Evolutionary conservation across 2,797 vertebrate species (phyloP).

Genomic region (Helicolenus hilgendorfi): DNA sequence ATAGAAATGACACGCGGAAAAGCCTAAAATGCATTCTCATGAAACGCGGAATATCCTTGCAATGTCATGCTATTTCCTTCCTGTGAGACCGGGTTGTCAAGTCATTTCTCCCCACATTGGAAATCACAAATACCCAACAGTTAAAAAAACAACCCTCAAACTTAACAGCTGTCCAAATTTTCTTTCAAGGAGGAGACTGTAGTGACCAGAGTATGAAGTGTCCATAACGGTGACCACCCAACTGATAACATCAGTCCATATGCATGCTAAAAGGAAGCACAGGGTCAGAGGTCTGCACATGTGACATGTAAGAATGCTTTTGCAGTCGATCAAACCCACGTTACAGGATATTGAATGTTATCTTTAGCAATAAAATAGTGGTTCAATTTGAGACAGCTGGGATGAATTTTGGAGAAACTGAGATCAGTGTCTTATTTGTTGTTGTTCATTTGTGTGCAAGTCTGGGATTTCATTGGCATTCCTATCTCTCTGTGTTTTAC

Average conservation of each 20-base stretch:
- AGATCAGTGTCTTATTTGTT: constrained; percentile 66
- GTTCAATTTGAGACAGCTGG: constrained; percentile 72
- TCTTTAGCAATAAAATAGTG: constrained; percentile 68
- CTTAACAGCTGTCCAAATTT: neutral
- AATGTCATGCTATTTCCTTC: no score
- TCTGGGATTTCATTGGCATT: constrained; percentile 53
- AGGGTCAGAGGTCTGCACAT: constrained; percentile 37
- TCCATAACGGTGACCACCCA: constrained; percentile 38
- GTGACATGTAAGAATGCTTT: constrained; percentile 73
- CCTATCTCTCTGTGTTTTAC: constrained; percentile 8
- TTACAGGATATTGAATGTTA: constrained; percentile 75
- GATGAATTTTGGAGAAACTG: constrained; percentile 67
- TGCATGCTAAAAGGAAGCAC: constrained; percentile 26
- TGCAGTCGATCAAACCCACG: constrained; percentile 66
- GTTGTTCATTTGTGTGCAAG: constrained; percentile 59
- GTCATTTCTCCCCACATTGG: neutral
- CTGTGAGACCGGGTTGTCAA: no score
- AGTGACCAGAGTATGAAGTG: neutral
- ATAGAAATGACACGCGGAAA: no score
- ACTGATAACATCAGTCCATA: constrained; percentile 46
- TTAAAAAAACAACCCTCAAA: neutral
- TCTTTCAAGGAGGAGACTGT: neutral
- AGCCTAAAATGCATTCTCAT: no score
- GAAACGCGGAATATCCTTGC: no score
- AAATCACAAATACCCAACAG: neutral